These are phyloP conservation scores for Beaufortia kweichowensis DNA, from an alignment of 2,113 vertebrate genomes.

Conservation along the genomic window DNA sequence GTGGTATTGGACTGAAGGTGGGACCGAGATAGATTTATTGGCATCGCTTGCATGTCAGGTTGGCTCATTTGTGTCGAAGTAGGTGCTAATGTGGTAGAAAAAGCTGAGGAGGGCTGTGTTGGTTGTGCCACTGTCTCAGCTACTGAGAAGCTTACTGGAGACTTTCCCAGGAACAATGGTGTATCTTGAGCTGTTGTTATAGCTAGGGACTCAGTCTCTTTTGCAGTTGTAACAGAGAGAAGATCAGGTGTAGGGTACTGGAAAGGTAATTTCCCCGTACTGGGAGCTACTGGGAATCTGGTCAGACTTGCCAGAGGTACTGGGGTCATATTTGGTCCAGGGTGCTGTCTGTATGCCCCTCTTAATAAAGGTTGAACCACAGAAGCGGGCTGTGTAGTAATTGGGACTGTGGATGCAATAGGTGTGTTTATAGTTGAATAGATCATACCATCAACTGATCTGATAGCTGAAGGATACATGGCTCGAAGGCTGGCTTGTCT, in stretches of 20 bases:
- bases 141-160: constrained; percentile 68
- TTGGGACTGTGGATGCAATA: constrained; percentile 95
- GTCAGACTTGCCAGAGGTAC: constrained; percentile 87
- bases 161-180: constrained; percentile 89
- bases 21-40: constrained; percentile 72
- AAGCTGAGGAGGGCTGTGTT: constrained; percentile 29
- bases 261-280: constrained; percentile 76
- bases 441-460: constrained; percentile 94
- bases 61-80: constrained; percentile 55
- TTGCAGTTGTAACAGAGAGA: constrained; percentile 62
- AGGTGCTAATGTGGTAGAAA: constrained; percentile 40
- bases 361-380: constrained; percentile 87
- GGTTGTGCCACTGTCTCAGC: constrained; percentile 31
- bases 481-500: constrained; percentile 83
- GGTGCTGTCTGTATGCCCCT: constrained; percentile 84
- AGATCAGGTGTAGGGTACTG: constrained; percentile 80
- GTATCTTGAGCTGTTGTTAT: constrained; percentile 73
- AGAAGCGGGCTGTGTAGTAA: constrained; percentile 93
- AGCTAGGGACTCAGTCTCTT: constrained; percentile 52
- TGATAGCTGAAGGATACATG: constrained; percentile 87
- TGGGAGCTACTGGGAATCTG: constrained; percentile 82
- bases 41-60: constrained; percentile 69
- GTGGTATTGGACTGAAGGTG: constrained; percentile 62
- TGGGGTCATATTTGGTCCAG: constrained; percentile 78
- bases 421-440: constrained; percentile 99